Conservation (phyloP, 2,888 invertebrate species). For the Phoronis australis region DNA sequence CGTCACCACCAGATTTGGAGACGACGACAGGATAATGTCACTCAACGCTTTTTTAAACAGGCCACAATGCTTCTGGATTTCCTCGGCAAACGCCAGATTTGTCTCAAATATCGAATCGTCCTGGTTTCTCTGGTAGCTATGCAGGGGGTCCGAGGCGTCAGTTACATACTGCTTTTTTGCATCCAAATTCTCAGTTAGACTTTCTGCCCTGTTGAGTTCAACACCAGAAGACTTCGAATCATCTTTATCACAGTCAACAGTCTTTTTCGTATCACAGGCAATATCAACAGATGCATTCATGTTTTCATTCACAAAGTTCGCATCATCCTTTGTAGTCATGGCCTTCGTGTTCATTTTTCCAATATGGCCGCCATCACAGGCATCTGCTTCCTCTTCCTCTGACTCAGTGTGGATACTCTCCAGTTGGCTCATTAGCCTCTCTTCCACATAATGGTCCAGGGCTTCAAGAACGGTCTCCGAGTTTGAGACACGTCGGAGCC, state of each 20-base stretch:
- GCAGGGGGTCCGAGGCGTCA: slow-evolving; percentile 67
- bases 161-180: slow-evolving; percentile 18
- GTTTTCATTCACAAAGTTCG: not conserved
- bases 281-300: not conserved
- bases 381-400: not conserved
- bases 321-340: too few species aligned
- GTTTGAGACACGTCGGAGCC: too few species aligned
- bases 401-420: too few species aligned
- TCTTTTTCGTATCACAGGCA: not conserved
- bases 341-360: too few species aligned
- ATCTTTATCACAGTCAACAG: not conserved
- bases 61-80: slow-evolving; percentile 53
- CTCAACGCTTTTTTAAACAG: slow-evolving; percentile 68
- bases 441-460: not conserved
- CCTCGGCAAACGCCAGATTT: slow-evolving; percentile 24
- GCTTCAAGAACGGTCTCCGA: not conserved
- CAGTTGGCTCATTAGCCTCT: not conserved
- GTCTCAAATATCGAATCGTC: slow-evolving; percentile 48
- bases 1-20: slow-evolving; percentile 78
- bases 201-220: too few species aligned
- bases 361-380: not conserved
- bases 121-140: slow-evolving; percentile 56
- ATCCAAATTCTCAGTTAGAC: slow-evolving; percentile 3
- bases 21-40: slow-evolving; percentile 72
- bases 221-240: too few species aligned